Base-by-base conservation (phyloP, 2,113 vertebrate genomes). In the Patagioenas fasciata region DNA sequence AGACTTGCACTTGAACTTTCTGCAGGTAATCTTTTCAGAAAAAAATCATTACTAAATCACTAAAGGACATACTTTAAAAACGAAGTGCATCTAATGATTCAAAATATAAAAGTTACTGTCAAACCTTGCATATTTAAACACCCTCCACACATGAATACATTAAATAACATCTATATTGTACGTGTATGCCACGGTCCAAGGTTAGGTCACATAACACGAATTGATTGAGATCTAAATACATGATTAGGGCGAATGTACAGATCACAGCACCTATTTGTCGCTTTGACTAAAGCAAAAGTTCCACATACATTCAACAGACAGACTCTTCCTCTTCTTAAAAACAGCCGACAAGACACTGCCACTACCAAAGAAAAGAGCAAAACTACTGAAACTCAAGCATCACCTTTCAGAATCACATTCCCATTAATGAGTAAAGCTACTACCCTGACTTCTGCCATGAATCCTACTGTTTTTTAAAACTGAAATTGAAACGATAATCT, bases 371-470 rank as follows among this genome's bases (percentile, higher is more conserved):
- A 57, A 66, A 44, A 78, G 14, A 61, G 29, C 15, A 64, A 53
- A 84, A 47, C 21, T 32, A 0, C 13, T 38, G 62, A 48, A 5
- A 9, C 12, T 51, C 47, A 29, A 5, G 14, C 15, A 38, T 42
- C 42, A 61, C 31, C 26, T 74, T 54, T 72, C 80, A 70, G 47
- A 40, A 42, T 28, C n/a, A 5, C 5, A 7, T 48, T 65, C 25
- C 32, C n/a, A 19, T 8, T 38, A 56, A 34, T 0, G 0, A 0
- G 1, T 34, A 57, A 60, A 80, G 40, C 24, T 26, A 16, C 47
- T 56, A 29, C 0, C 0, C 20, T 34, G 42, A 23, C 34, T 74
- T 58, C 8, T 56, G 29, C 69, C 19, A 66, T n/a, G 60, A 36
- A 15, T 58, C n/a, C 16, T 9, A 15, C 17, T 34, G 5, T 19